Percentiles rank a stretch among this genome's conserved stretches.
Evolutionary conservation across 2,888 invertebrate species (phyloP).

Genomic region (Spilarctia lutea): DNA sequence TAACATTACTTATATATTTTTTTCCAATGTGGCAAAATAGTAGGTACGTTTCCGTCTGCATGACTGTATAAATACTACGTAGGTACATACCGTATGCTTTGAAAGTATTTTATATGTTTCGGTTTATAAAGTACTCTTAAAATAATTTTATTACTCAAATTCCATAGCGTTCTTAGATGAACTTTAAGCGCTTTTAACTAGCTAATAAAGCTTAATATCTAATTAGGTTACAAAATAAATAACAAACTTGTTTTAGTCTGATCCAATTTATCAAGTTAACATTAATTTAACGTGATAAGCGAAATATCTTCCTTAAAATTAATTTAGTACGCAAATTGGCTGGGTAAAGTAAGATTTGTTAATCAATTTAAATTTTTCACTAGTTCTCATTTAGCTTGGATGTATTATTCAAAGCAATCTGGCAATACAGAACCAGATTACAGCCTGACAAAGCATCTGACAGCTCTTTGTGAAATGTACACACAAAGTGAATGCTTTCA

Average conservation of each 20-base stretch:
- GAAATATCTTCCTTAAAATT: slow-evolving; percentile 30
- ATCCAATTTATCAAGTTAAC: slow-evolving; percentile 30
- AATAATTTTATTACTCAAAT: background rate
- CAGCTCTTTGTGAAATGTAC: slow-evolving; percentile 47
- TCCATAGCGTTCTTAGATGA: background rate
- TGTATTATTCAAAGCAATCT: slow-evolving; percentile 51
- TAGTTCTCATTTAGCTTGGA: slow-evolving; percentile 25
- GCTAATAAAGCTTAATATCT: background rate
- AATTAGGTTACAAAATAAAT: slow-evolving; percentile 8
- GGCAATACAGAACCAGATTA: slow-evolving; percentile 56
- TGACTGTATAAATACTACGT: background rate
- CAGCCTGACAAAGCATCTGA: slow-evolving; percentile 56
- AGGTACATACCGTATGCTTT: too few species aligned
- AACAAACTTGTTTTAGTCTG: background rate
- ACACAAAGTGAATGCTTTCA: slow-evolving; percentile 43
- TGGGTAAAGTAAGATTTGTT: slow-evolving; percentile 35
- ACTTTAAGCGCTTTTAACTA: background rate
- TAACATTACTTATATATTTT: background rate
- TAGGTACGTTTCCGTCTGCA: background rate
- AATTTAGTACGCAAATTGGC: slow-evolving; percentile 38
- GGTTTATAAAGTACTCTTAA: background rate
- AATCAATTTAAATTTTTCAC: slow-evolving; percentile 47
- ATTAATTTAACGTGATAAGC: slow-evolving; percentile 22
- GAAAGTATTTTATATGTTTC: background rate
- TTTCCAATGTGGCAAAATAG: background rate